A percentile compares a stretch with the other conserved stretches of the same genome.
phyloP scores from a whole-genome alignment of 2,888 invertebrate genomes.

The Slavum lentiscoides region DNA sequence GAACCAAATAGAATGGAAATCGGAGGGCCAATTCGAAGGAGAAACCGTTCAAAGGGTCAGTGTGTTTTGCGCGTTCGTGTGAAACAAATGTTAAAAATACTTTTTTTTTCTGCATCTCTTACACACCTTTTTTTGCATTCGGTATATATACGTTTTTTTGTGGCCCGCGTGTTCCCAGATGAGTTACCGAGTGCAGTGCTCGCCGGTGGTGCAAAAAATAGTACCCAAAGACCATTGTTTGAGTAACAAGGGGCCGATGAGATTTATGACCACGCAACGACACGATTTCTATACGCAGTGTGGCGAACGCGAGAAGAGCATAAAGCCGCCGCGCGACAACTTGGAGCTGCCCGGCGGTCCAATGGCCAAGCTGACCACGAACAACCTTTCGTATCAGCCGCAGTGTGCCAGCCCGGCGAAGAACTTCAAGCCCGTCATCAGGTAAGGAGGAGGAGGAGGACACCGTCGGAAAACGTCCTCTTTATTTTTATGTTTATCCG shows the following conservation, averaged over 20 bases:
- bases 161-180: not conserved
- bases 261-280: not conserved
- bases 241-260: not conserved
- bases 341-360: not conserved
- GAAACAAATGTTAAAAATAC: too few relatives aligned
- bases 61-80: not conserved
- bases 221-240: constrained; percentile 15
- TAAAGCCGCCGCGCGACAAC: not conserved
- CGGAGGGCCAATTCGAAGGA: not conserved
- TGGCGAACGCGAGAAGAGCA: not conserved
- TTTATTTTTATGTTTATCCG: too few relatives aligned
- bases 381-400: constrained; percentile 13
- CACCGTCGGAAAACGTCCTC: too few relatives aligned
- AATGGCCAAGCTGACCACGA: constrained; percentile 25
- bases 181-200: constrained; percentile 16
- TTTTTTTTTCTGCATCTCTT: too few relatives aligned
- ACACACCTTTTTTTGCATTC: too few relatives aligned
- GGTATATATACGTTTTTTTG: too few relatives aligned
- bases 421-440: not conserved
- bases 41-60: not conserved
- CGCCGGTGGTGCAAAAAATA: not conserved
- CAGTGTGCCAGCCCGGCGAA: not conserved
- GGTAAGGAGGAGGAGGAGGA: not conserved
- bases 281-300: constrained; percentile 28
- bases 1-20: not conserved